These are phyloP conservation scores for Pyrocoelia pectoralis DNA, from an alignment of 2,888 invertebrate genomes.

Conservation along the genomic window DNA sequence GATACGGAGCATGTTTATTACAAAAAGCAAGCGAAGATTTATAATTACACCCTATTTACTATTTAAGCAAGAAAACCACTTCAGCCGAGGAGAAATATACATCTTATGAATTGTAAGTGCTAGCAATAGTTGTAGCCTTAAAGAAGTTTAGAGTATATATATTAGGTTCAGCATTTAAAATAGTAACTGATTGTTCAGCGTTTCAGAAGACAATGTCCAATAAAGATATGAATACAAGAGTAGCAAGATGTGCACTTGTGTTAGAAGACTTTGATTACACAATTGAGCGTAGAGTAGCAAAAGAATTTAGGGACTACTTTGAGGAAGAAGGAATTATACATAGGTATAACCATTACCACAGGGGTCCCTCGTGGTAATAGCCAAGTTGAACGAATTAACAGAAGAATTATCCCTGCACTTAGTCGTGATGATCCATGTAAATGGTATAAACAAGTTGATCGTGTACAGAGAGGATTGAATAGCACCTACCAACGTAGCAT, in stretches of 20 bases:
- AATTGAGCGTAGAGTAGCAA: not conserved
- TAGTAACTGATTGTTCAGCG: no score
- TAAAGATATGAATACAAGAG: conserved; percentile 13
- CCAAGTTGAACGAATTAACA: no score
- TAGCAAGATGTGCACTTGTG: no score
- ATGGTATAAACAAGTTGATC: conserved; percentile 10
- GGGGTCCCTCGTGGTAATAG: conserved; percentile 51
- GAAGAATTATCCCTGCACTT: conserved; percentile 35
- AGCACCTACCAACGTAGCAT: conserved; percentile 13
- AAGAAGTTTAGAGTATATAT: not conserved
- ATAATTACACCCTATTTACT: conserved; percentile 48
- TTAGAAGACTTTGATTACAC: no score
- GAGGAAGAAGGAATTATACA: conserved; percentile 49
- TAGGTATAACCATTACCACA: conserved; percentile 42
- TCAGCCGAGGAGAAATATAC: conserved; percentile 36
- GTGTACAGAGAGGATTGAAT: no score
- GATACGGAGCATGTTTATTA: conserved; percentile 47
- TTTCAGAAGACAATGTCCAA: conserved; percentile 50
- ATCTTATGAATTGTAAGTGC: not conserved
- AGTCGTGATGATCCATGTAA: not conserved
- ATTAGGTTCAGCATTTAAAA: no score
- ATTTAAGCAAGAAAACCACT: conserved; percentile 48
- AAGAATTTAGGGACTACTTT: conserved; percentile 51
- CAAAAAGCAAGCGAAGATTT: conserved; percentile 40
- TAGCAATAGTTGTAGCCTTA: not conserved